These are phyloP conservation scores for Rhea americana DNA, from an alignment of 2,113 vertebrate genomes.

Conservation along the genomic window DNA sequence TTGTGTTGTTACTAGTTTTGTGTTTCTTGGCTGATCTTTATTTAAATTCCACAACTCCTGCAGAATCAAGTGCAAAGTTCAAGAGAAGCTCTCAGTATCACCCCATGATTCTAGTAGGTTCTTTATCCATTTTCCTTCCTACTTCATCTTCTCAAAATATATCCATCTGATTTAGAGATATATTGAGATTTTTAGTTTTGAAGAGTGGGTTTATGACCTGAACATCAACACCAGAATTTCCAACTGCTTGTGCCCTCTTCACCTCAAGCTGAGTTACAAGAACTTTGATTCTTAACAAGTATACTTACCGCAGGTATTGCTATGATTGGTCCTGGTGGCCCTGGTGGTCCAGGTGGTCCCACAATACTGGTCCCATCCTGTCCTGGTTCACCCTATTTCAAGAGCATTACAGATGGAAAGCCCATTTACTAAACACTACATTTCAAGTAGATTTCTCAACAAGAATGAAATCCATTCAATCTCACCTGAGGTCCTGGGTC, in stretches of 20 bases:
- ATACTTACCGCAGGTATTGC: constrained; percentile 83
- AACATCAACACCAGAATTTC: background rate
- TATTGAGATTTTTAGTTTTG: background rate
- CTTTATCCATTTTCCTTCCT: background rate
- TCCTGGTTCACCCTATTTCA: constrained; percentile 86
- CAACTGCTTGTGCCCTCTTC: background rate
- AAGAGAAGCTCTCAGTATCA: background rate
- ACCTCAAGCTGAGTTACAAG: background rate
- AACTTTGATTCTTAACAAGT: background rate
- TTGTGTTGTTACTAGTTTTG: background rate
- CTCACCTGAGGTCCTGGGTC: constrained; percentile 87
- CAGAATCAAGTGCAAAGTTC: background rate
- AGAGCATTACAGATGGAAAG: background rate
- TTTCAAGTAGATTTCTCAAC: background rate
- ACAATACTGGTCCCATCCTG: constrained; percentile 76
- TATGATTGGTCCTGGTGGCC: constrained; percentile 82
- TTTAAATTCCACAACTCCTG: background rate
- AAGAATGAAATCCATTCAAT: background rate
- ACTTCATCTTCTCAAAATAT: background rate
- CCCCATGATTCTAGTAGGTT: background rate
- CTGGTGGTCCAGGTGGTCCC: constrained; percentile 88
- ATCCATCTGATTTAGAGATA: background rate
- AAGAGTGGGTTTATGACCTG: background rate
- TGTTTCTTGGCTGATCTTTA: background rate
- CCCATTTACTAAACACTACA: background rate